phyloP scores from a whole-genome alignment of 2,113 vertebrate species.

The Brienomyrus brachyistius region DNA sequence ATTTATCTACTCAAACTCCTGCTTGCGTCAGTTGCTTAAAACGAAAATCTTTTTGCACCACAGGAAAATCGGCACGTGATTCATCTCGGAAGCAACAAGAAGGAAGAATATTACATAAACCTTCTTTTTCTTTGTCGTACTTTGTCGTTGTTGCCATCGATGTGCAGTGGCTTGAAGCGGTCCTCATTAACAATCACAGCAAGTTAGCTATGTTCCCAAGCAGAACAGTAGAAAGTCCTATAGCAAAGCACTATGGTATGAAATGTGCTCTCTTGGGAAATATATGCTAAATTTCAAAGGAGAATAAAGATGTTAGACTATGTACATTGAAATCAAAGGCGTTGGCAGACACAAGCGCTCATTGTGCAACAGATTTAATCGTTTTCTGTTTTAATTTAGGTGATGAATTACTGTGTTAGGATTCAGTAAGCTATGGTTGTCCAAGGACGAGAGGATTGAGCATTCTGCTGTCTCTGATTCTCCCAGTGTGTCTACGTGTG shows the following conservation, averaged over 20 bases:
- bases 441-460: neutral
- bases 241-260: neutral
- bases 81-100: neutral
- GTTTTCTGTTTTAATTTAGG: neutral
- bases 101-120: neutral
- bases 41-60: neutral
- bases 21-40: neutral
- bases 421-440: neutral
- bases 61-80: neutral
- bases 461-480: neutral
- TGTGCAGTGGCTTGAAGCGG: neutral
- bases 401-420: neutral
- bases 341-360: neutral
- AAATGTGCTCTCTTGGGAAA: neutral
- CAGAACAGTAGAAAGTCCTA: neutral
- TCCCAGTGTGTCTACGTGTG: neutral
- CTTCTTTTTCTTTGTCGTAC: neutral
- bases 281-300: neutral
- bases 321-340: constrained; percentile 4
- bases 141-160: neutral
- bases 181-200: neutral
- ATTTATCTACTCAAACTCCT: neutral
- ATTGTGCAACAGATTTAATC: neutral
- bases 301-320: neutral
- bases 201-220: neutral